Conservation (phyloP, 2,797 vertebrate species). For the Acanthurus tractus region DNA sequence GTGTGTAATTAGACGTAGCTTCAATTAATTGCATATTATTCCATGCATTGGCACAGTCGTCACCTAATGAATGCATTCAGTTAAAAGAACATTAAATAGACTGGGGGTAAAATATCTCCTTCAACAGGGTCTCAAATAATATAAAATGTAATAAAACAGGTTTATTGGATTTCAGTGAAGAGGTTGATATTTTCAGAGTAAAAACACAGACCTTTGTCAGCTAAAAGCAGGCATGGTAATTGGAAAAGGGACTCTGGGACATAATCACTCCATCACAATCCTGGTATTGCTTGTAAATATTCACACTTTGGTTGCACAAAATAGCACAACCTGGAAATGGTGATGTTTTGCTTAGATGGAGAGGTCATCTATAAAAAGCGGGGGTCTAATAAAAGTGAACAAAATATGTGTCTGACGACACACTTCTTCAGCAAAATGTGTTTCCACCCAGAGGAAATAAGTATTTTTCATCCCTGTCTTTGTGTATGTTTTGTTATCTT, state of each 20-base stretch:
- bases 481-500: conserved; percentile 47
- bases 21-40: conserved; percentile 30
- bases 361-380: conserved; percentile 73
- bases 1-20: conserved; percentile 1
- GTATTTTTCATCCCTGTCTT: conserved; percentile 54
- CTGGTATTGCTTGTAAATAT: conserved; percentile 56
- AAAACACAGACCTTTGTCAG: conserved; percentile 23
- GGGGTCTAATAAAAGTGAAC: conserved; percentile 40
- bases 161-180: conserved; percentile 39
- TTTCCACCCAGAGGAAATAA: conserved; percentile 69
- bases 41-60: not conserved
- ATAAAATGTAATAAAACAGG: conserved; percentile 11
- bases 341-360: conserved; percentile 61
- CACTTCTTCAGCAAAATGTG: conserved; percentile 58
- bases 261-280: conserved; percentile 48
- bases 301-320: conserved; percentile 56
- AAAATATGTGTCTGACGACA: conserved; percentile 42
- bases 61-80: conserved; percentile 20
- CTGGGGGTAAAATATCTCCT: conserved; percentile 2
- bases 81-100: conserved; percentile 30
- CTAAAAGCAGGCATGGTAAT: conserved; percentile 59
- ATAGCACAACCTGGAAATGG: conserved; percentile 53
- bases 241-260: conserved; percentile 74
- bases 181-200: conserved; percentile 24
- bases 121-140: conserved; percentile 2